Conservation (phyloP, 92 coral and sea anemone genomes). For the Scolanthus callimorphus region DNA sequence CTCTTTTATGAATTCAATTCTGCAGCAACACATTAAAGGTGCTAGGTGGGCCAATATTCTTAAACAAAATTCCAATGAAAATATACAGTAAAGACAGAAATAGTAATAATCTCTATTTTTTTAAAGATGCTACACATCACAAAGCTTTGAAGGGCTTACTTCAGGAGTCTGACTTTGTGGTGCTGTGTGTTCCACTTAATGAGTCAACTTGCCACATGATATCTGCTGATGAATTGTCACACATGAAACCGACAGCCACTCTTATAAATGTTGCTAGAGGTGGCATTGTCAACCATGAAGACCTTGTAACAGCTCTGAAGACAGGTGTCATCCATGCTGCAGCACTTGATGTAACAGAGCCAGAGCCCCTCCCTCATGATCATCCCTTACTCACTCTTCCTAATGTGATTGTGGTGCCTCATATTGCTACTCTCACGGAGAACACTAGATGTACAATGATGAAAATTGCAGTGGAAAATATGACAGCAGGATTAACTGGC, state of each 20-base stretch:
- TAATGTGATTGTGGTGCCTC: conserved; percentile 68
- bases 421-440: conserved; percentile 55
- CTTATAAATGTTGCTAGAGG: conserved; percentile 79
- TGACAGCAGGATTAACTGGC: conserved; percentile 65
- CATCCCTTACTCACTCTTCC: conserved; percentile 59
- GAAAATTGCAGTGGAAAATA: conserved; percentile 37
- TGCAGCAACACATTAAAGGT: too few species aligned
- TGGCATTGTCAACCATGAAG: conserved; percentile 63
- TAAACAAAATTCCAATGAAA: too few species aligned
- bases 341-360: conserved; percentile 64
- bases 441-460: conserved; percentile 52
- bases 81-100: too few species aligned
- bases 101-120: too few species aligned
- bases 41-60: too few species aligned
- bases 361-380: conserved; percentile 80
- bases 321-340: conserved; percentile 68
- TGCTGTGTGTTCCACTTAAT: conserved; percentile 53
- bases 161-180: conserved; percentile 71
- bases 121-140: conserved; percentile 58
- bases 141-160: conserved; percentile 44
- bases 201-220: conserved; percentile 63
- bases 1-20: too few species aligned
- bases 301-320: conserved; percentile 62
- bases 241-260: conserved; percentile 72
- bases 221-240: conserved; percentile 44